phyloP scores from a whole-genome alignment of 2,797 vertebrate genomes.

The Lophius americanus region DNA sequence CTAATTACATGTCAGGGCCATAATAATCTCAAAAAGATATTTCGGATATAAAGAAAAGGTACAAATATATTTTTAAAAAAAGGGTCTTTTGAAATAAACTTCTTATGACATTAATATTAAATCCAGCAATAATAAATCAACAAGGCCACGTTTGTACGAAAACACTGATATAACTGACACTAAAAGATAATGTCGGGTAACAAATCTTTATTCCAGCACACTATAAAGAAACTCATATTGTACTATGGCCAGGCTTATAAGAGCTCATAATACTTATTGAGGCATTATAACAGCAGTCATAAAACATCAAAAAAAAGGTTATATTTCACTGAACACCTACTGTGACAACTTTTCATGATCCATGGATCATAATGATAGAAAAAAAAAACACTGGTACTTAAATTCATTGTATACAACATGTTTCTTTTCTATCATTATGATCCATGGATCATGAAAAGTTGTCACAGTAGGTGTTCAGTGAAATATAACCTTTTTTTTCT shows the following conservation, averaged over 20 bases:
- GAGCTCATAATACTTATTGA: slow-evolving; percentile 22
- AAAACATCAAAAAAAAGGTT: slow-evolving; percentile 9
- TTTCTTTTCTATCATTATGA: slow-evolving; percentile 10
- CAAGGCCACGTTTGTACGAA: slow-evolving; percentile 8
- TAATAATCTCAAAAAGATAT: neutral
- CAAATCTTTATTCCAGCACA: slow-evolving; percentile 36
- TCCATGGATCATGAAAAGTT: neutral
- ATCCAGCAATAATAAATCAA: slow-evolving; percentile 20
- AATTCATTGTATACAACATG: neutral
- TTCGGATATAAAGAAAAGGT: neutral
- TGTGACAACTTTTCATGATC: neutral
- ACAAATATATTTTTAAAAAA: no score
- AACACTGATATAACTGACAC: slow-evolving; percentile 22
- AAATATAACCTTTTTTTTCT: slow-evolving; percentile 3
- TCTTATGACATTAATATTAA: slow-evolving; percentile 9
- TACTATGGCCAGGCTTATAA: slow-evolving; percentile 6
- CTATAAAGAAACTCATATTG: slow-evolving; percentile 17
- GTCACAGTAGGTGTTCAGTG: neutral
- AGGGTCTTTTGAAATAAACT: slow-evolving; percentile 4
- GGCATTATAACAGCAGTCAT: slow-evolving; percentile 32
- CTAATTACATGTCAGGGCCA: neutral
- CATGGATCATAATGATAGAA: neutral
- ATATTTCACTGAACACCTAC: slow-evolving; percentile 5
- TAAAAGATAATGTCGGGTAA: slow-evolving; percentile 39
- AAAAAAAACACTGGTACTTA: slow-evolving; percentile 6